A percentile compares a stretch with the other conserved stretches of the same genome.
Evolutionary conservation across 2,797 vertebrate species (phyloP).

Genomic region (Channallabes apus): DNA sequence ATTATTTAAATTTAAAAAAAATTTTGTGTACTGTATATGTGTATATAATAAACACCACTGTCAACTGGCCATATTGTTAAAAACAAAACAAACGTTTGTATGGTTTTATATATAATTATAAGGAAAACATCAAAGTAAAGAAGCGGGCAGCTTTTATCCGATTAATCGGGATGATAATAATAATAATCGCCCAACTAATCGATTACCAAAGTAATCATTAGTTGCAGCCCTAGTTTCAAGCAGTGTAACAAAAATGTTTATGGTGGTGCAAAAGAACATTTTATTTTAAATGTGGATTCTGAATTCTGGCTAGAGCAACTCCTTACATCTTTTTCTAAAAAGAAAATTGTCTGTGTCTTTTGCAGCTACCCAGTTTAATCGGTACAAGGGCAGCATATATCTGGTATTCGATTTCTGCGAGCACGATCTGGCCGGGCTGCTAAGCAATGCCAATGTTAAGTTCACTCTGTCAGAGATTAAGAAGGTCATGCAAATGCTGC

Average conservation of each 20-base stretch:
- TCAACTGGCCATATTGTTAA: too few relatives aligned
- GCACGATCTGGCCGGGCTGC: slow-evolving; percentile 92
- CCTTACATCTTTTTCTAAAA: neutral
- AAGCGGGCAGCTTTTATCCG: too few relatives aligned
- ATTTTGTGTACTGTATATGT: too few relatives aligned
- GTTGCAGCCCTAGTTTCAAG: too few relatives aligned
- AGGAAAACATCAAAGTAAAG: too few relatives aligned
- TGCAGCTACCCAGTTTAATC: slow-evolving; percentile 91
- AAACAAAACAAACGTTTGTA: too few relatives aligned
- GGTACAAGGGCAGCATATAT: slow-evolving; percentile 98
- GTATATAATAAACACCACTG: too few relatives aligned
- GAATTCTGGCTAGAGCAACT: neutral
- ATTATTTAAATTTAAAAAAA: too few relatives aligned
- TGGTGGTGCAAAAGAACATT: neutral
- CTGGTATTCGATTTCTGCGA: slow-evolving; percentile 99
- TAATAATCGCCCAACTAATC: too few relatives aligned
- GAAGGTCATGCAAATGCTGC: slow-evolving; percentile 98
- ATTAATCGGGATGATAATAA: too few relatives aligned
- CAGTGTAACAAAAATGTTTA: neutral
- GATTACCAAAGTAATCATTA: too few relatives aligned
- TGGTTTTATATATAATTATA: too few relatives aligned
- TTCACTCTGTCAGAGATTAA: slow-evolving; percentile 97
- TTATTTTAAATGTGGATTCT: neutral
- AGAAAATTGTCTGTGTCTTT: slow-evolving; percentile 13
- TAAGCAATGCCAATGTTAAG: slow-evolving; percentile 96